Conservation (phyloP, 2,113 vertebrate species). For the Sylvilagus bachmani region DNA sequence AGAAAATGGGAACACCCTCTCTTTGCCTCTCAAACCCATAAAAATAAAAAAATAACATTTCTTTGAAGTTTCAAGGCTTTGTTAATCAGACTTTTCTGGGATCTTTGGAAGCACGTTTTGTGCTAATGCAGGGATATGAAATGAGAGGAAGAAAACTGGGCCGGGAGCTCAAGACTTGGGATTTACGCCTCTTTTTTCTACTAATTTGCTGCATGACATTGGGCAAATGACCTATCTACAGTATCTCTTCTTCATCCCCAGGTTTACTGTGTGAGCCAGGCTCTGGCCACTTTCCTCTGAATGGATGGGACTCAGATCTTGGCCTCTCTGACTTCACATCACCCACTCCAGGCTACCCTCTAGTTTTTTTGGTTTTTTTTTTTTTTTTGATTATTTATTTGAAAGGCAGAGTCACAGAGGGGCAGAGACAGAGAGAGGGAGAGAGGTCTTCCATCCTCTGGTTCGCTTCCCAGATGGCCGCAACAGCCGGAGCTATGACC, state of each 20-base stretch:
- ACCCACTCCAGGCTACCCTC: not conserved
- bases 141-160: not conserved
- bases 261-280: not conserved
- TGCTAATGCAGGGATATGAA: not conserved
- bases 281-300: not conserved
- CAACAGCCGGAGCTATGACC: too few relatives aligned
- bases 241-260: not conserved
- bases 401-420: too few relatives aligned
- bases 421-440: too few relatives aligned
- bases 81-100: conserved; percentile 22
- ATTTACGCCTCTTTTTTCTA: conserved; percentile 22
- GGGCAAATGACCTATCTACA: not conserved
- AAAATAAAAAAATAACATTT: not conserved
- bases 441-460: too few relatives aligned
- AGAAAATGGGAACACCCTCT: too few relatives aligned
- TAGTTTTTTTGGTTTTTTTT: not conserved
- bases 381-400: too few relatives aligned
- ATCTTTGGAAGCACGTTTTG: conserved; percentile 25
- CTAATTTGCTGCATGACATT: not conserved
- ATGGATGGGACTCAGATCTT: not conserved
- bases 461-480: too few relatives aligned
- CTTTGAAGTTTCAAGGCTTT: conserved; percentile 44
- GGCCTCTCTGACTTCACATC: not conserved
- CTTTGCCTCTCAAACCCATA: too few relatives aligned
- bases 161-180: not conserved